Percentiles rank a stretch among this genome's conserved stretches.
phyloP scores from a whole-genome alignment of 2,113 vertebrate species.

The Emydocephalus ijimae region DNA sequence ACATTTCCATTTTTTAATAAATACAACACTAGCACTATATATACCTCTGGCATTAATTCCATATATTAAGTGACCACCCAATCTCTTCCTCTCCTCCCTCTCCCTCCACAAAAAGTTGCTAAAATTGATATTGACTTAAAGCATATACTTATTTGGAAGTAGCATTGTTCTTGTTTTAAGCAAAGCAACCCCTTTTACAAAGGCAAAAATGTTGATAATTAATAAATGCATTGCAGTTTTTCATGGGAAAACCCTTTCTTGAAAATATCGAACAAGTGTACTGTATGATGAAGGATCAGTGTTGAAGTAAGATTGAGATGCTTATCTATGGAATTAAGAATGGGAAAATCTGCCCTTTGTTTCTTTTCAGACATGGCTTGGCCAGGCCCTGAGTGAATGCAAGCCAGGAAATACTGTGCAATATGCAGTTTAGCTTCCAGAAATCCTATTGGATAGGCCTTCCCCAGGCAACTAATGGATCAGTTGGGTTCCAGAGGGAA shows the following conservation, averaged over 20 bases:
- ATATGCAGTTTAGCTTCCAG: background rate
- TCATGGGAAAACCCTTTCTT: background rate
- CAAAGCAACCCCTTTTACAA: background rate
- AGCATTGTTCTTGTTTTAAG: background rate
- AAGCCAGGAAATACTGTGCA: too few species aligned
- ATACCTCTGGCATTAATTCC: fast-evolving
- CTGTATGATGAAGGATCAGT: background rate
- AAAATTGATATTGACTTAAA: background rate
- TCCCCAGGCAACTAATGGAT: too few species aligned
- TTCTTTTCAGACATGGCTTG: background rate
- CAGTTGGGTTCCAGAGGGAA: too few species aligned
- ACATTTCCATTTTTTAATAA: slow-evolving; percentile 10
- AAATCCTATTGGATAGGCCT: background rate
- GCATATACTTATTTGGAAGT: background rate
- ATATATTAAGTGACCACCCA: background rate
- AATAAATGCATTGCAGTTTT: background rate
- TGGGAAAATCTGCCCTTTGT: background rate
- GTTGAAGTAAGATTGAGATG: background rate
- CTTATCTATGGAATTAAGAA: background rate
- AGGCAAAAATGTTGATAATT: background rate
- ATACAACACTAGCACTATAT: background rate
- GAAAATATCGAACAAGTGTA: background rate
- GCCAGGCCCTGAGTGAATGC: background rate
- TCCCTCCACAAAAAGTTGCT: background rate
- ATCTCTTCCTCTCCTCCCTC: background rate